Evolutionary conservation across 2,888 invertebrate genomes (phyloP).

Genomic region (Scaeva pyrastri): DNA sequence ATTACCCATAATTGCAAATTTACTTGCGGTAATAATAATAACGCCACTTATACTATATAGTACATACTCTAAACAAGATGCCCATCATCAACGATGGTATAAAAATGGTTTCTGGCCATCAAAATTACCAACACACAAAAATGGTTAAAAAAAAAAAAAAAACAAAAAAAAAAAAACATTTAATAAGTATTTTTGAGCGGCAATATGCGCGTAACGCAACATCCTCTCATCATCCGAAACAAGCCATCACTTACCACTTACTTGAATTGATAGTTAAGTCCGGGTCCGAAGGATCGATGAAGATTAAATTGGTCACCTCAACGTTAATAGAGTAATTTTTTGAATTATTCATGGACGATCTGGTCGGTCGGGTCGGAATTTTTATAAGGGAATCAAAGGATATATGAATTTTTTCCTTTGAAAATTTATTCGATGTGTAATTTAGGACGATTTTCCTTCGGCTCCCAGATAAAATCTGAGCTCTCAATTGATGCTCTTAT

Average conservation of each 20-base stretch:
- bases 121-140: constrained; percentile 35
- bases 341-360: constrained; percentile 51
- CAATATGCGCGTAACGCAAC: constrained; percentile 56
- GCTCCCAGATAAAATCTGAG: constrained; percentile 7
- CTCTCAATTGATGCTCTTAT: neutral
- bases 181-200: constrained; percentile 63
- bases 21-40: constrained; percentile 79
- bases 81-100: constrained; percentile 61
- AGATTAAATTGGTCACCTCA: constrained; percentile 69
- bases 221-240: constrained; percentile 65
- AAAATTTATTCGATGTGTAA: constrained; percentile 27
- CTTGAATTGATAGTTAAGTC: constrained; percentile 14
- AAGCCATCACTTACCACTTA: constrained; percentile 48
- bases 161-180: constrained; percentile 22
- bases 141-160: neutral
- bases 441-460: constrained; percentile 23
- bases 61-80: constrained; percentile 72
- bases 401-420: neutral
- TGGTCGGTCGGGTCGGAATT: neutral
- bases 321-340: constrained; percentile 69
- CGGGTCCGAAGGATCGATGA: constrained; percentile 5
- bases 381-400: constrained; percentile 11
- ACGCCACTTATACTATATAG: constrained; percentile 66
- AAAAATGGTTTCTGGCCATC: constrained; percentile 57
- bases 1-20: constrained; percentile 82